Percentiles rank a stretch among this genome's conserved stretches.
phyloP scores from a whole-genome alignment of 2,797 vertebrate genomes.

The Coranthus polyacanthus region DNA sequence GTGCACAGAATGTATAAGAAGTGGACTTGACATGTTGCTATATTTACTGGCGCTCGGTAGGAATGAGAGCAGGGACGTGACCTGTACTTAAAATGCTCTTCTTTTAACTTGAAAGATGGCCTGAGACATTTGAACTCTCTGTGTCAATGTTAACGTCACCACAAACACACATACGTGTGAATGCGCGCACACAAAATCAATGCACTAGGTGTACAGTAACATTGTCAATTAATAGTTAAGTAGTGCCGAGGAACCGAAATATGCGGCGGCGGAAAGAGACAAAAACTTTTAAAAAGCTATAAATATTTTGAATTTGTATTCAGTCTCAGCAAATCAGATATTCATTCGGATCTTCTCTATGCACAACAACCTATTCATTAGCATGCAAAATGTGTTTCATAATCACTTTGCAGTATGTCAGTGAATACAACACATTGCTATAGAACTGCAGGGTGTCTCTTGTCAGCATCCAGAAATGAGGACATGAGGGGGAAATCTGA shows the following conservation, averaged over 20 bases:
- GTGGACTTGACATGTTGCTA: constrained; percentile 22
- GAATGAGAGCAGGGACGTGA: constrained; percentile 10
- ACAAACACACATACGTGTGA: not conserved
- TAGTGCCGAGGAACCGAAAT: too few relatives aligned
- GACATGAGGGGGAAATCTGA: constrained; percentile 40
- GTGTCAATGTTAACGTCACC: not conserved
- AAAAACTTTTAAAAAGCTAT: too few relatives aligned
- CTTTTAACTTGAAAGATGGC: constrained; percentile 14
- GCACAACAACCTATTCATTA: not conserved
- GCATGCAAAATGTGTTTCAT: constrained; percentile 8
- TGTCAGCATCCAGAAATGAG: constrained; percentile 49
- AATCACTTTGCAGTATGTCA: constrained; percentile 6
- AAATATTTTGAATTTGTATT: too few relatives aligned
- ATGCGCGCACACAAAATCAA: not conserved
- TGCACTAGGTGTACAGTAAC: too few relatives aligned
- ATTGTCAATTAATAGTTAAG: too few relatives aligned
- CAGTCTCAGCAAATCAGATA: too few relatives aligned
- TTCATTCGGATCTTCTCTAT: not conserved
- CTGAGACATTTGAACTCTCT: not conserved
- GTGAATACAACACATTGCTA: not conserved
- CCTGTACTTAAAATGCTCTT: constrained; percentile 9
- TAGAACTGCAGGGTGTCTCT: constrained; percentile 9
- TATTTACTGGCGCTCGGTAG: constrained; percentile 42
- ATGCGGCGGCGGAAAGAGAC: too few relatives aligned
- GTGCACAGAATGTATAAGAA: not conserved